Base-by-base conservation (phyloP, 2,888 invertebrate species). In the Adelognathus sp. region DNA sequence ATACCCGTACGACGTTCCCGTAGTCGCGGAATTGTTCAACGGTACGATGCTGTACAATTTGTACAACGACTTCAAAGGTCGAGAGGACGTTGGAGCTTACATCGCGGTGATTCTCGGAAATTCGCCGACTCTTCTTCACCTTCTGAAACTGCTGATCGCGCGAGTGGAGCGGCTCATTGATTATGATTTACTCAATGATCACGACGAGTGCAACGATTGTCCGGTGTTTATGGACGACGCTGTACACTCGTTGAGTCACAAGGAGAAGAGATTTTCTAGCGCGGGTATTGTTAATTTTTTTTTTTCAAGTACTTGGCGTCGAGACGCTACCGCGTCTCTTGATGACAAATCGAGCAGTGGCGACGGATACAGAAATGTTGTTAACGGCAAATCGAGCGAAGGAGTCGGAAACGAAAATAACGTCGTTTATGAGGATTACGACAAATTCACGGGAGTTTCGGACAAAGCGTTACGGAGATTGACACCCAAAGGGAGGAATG, bases 41-140 rank as follows among this genome's bases (percentile, higher is more conserved):
- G 96, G 97, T 0, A 95, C 96, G 0, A 95, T 96, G 90, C 88
- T 96, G 0, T 97, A 96, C 85, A 97, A 97, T 92, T 90, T 95
- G 24, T 94, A 94, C 73, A 90, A 91, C 31, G 94, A 94, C 90
- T 92, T 96, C 56, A 93, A 93, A 77, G 92, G 92, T 80, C 93
- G 95, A 18, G 79, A 88, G 0, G 92, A 95, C 84, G 91, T 95
- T 0, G 89, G 92, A 27, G 86, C 85, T 50, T 95, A 94, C 86
- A 87, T 95, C 1, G 31, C 50, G 9, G 52, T 76, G 33, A 71
- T 87, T 7, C 83, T 93, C 18, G 72, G 85, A 77, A 76, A 88
- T 66, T 88, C 90, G 3, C 90, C 91, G 9, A 88, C 84, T 67
- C 76, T 92, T 27, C 81, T 89, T 9, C 83, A 82, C 54, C 36